These are phyloP conservation scores for Tachystola acroxantha DNA, from an alignment of 2,888 invertebrate genomes.

Conservation along the genomic window DNA sequence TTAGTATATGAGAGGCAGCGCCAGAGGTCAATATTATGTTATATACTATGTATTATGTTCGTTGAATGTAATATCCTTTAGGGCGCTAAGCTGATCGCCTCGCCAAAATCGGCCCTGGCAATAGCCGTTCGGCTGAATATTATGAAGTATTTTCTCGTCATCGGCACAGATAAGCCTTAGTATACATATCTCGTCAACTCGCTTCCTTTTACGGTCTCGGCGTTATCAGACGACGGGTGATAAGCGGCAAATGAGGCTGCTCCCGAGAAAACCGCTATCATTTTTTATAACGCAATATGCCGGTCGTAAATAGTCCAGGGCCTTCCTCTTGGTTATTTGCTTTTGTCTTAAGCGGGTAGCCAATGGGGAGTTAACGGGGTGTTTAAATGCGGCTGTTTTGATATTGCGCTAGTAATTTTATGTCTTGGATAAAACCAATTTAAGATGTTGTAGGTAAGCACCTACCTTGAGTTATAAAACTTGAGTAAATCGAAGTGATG, in stretches of 20 bases:
- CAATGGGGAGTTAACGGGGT: conserved; percentile 14
- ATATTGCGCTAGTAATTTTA: too few relatives aligned
- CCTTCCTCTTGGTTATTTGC: conserved; percentile 37
- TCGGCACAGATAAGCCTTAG: conserved; percentile 47
- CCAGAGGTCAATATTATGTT: too few relatives aligned
- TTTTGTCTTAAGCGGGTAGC: conserved; percentile 34
- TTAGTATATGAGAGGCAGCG: too few relatives aligned
- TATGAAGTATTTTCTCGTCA: conserved; percentile 45
- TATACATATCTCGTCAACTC: conserved; percentile 43
- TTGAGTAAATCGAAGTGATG: too few relatives aligned
- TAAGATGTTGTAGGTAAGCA: too few relatives aligned
- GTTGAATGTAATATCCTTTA: too few relatives aligned
- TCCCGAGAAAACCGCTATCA: conserved; percentile 51
- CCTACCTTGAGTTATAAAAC: too few relatives aligned
- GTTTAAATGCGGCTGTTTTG: conserved; percentile 33
- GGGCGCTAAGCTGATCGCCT: too few relatives aligned
- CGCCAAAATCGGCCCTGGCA: conserved; percentile 8
- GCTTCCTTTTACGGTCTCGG: conserved; percentile 44
- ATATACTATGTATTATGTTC: too few relatives aligned
- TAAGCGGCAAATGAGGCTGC: conserved; percentile 54
- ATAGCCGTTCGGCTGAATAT: conserved; percentile 25
- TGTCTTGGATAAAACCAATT: too few relatives aligned
- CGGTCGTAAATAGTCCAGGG: conserved; percentile 47
- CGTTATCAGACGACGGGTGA: conserved; percentile 48
- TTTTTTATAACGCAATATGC: conserved; percentile 63